phyloP scores from a whole-genome alignment of 2,888 invertebrate genomes.

The Branchipolynoe longqiensis region DNA sequence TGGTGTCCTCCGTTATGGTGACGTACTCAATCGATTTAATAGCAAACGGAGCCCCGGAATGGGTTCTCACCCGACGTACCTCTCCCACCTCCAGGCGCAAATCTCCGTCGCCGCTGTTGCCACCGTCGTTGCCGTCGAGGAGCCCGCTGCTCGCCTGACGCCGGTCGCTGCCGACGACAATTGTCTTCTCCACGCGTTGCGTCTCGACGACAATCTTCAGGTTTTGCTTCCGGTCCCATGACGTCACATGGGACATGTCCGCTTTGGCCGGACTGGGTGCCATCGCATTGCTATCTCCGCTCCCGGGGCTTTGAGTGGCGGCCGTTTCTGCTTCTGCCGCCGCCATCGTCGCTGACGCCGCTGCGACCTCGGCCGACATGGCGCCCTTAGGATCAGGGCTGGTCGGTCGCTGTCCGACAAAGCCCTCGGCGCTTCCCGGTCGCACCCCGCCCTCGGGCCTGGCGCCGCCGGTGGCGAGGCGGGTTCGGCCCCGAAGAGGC shows the following conservation, averaged over 20 bases:
- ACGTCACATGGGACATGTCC: not conserved
- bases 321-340: not conserved
- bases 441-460: too few relatives aligned
- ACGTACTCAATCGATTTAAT: conserved; percentile 29
- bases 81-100: not conserved
- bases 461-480: too few relatives aligned
- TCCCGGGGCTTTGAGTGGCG: not conserved
- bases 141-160: not conserved
- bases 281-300: not conserved
- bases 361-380: not conserved
- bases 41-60: not conserved
- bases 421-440: too few relatives aligned
- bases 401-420: too few relatives aligned
- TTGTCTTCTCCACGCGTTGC: conserved; percentile 31
- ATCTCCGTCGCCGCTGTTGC: not conserved
- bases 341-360: not conserved
- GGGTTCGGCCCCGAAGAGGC: too few relatives aligned
- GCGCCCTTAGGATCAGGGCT: too few relatives aligned
- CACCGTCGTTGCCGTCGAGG: not conserved
- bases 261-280: too few relatives aligned
- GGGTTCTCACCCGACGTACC: not conserved
- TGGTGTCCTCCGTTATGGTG: conserved; percentile 35
- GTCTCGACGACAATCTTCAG: conserved; percentile 28
- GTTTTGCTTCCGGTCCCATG: not conserved
- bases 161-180: conserved; percentile 12